Evolutionary conservation across 2,797 vertebrate species (phyloP).

Genomic region (Apogon hyalosoma): DNA sequence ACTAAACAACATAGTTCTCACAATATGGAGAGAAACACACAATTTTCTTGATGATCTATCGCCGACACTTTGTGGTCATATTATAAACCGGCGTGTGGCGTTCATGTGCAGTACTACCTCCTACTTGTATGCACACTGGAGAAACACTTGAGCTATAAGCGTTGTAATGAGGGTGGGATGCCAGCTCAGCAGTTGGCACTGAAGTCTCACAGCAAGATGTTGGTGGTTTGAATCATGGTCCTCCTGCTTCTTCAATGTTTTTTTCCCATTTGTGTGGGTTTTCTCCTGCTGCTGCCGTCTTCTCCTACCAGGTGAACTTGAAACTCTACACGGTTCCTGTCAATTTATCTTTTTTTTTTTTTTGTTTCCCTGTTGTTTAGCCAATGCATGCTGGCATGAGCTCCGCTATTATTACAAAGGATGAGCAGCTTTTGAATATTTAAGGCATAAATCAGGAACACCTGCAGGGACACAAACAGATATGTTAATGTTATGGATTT

Average conservation of each 20-base stretch:
- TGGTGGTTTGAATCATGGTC: constrained; percentile 41
- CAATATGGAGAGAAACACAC: background rate
- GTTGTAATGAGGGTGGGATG: constrained; percentile 20
- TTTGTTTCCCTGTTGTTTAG: background rate
- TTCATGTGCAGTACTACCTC: background rate
- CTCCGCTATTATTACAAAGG: background rate
- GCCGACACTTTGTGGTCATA: background rate
- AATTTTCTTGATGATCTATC: background rate
- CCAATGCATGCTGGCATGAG: background rate
- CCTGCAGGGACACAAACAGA: background rate
- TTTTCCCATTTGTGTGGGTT: constrained; percentile 44
- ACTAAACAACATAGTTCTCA: constrained; percentile 8
- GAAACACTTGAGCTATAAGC: constrained; percentile 32
- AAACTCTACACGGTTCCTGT: constrained; percentile 21
- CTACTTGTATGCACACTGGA: constrained; percentile 9
- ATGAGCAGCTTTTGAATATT: background rate
- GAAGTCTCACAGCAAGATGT: constrained; percentile 31
- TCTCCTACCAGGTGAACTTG: constrained; percentile 33
- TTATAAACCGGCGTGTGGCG: constrained; percentile 7
- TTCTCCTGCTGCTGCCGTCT: constrained; percentile 19
- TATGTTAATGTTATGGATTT: background rate
- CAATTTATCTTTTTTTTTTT: constrained; percentile 23
- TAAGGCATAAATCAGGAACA: background rate
- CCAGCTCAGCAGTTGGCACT: constrained; percentile 33
- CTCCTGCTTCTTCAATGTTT: constrained; percentile 2